Evolutionary conservation across 2,797 vertebrate genomes (phyloP), one percentile per base, ranked within the genome.

Genomic region (Amblyraja radiata): DNA sequence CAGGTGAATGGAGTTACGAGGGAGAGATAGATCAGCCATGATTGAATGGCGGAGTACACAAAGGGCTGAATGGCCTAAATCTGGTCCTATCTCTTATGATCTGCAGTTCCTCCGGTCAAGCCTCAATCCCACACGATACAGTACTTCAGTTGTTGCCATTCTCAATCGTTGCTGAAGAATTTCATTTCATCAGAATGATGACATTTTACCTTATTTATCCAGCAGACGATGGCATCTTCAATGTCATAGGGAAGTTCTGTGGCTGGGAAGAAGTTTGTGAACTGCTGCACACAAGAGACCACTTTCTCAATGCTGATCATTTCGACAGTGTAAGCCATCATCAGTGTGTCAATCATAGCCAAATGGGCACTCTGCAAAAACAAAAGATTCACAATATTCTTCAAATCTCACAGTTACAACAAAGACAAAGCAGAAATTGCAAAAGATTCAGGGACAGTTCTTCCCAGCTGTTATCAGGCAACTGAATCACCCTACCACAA

Each of bases 321-420:
- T 96, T 99, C 98, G 93, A 98, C 97, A 0, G 98, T 98, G 93
- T 98, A 98, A 0, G 98, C 98, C 98, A 98, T 98, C 99, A 99
- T 99, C 83, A 99, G 95, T 0, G 98, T 97, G 95, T 99, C 99
- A 0, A 98, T 97, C 98, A 99, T 97, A 32, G 98, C 98, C 96
- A 99, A 94, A 95, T 99, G 99, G 93, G 98, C 97, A 21, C 97
- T 98, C 99, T 99, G 95, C 4, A 95, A 93, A 93, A 95, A 94
- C 1, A 94, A 93, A 93, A 92, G 11, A 92, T 76, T 74, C 6
- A 54, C 21, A 58, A 18, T 92, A 54, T 5, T n/a, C 39, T 92
- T 54, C 90, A 76, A 92, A 91, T 74, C 36, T 74, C 61, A 74
- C 39, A 54, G 71, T 16, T 46, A 5, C 13, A 13, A 25, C 23